Evolutionary conservation across 2,113 vertebrate species (phyloP), one percentile per base, ranked within the genome.

Genomic region (Vicugna pacos): DNA sequence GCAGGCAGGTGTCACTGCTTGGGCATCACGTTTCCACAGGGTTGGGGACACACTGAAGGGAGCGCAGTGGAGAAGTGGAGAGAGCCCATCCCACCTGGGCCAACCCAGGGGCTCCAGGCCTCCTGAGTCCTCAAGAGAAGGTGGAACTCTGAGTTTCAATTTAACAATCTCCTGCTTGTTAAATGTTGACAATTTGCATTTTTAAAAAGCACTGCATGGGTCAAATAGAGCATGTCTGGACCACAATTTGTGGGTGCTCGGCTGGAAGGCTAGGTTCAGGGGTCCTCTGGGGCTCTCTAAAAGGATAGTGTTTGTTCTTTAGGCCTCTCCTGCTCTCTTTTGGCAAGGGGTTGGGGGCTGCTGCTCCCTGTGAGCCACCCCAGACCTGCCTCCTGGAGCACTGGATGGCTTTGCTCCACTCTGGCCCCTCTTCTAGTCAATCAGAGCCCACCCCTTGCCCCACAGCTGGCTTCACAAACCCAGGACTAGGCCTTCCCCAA

Each of bases 161-260:
- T 70, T 67, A 92, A 81, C 42, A 38, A 38, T 60, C 24, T 69
- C 32, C 12, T 19, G 79, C 48, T 38, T 64, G 35, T 62, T 89
- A 42, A 65, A 50, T 64, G 14, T 79, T 81, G 85, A 58, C 42
- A 75, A 76, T 48, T 52, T 9, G 52, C 4, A 0, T 56, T 35
- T 54, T 80, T 80, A 75, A 75, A 48, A 93, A 95, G 20, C 10
- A 60, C 22, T 52, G 30, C 32, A 4, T 58, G 19, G 26, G 32
- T 65, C 65, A 95, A 85, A 80, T 10, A 93, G 65, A 87, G 88
- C 17, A 35, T 64, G 32, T 52, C 79, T 94, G 80, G 65, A 28
- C 30, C 77, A 79, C 19, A 48, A 77, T 84, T 16, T 75, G 4
- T 69, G 65, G 65, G n/a, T 69, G 13, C 65, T 58, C 17, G 77